Base-by-base conservation (phyloP, 1,140 invertebrate genomes). In the Lethrus apterus region DNA sequence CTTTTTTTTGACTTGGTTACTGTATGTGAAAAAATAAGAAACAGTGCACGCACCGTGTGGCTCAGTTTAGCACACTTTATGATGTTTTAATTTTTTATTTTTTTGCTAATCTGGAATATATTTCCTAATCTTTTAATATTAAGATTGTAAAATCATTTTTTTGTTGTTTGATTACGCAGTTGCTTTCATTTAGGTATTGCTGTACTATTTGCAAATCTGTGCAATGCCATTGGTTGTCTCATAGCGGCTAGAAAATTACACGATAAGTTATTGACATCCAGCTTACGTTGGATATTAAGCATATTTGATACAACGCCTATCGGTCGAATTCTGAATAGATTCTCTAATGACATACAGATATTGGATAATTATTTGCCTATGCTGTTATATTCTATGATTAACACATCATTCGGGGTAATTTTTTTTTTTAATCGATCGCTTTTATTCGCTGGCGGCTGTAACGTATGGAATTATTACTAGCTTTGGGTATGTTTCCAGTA, bases 251-350 rank as follows among this genome's bases (percentile, higher is more conserved):
- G 70, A 50, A 68, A 75, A 33, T 71, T 94, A 56, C 92, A 96
- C 71, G 64, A 74, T 53, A 60, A 76, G 48, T 78, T 94, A 68
- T 72, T 95, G 62, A 58, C 64, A 41, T 79, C 79, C 59, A 74
- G 93, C 58, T 68, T 94, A 62, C 78, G 77, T 60, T 76, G 80
- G 38, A 82, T 83, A 52, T 73, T 84, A 69, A 34, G 43, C 21
- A 89, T 91, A 73, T 93, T 85, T 72, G 89, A 94, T 68, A 84
- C 81, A 55, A 93, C 89, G 51, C 90, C 90, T 31, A 65, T 78
- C 51, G 90, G 90, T 69, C 76, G 90, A 65, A 83, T 93, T 58
- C 73, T 93, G 56, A 81, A 88, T 64, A 78, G 89, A 64, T 91
- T 93, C 72, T 81, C 84, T 62, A 89, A 88, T 79, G 83, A 85